Base-by-base conservation (phyloP, 2,797 vertebrate species). In the Babyrousa celebensis region DNA sequence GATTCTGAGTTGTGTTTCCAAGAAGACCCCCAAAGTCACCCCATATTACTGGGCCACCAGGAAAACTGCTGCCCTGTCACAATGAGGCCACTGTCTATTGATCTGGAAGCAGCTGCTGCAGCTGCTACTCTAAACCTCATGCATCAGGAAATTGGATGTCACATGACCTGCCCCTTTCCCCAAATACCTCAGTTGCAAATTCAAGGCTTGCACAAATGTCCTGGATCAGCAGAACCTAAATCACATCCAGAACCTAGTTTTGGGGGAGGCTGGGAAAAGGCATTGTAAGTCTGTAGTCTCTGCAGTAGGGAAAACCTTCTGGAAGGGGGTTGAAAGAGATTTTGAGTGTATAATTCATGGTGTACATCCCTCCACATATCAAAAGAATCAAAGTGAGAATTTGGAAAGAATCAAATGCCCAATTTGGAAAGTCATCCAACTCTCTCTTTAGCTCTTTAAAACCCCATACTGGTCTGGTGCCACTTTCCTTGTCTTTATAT, bases 21-120 rank as follows among this genome's bases (percentile, higher is more conserved):
- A 71, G 65, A 91, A 87, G 67, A 48, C 29, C 52, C 52, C 36
- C n/a, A 84, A 52, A 94, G 74, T 79, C 62, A 94, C 29, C 1
- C 32, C 60, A 32, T 21, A 3, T 32, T n/a, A 32, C 48, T 29
- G 48, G 32, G 72, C 54, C 62, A 85, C 84, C 92, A 72, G 65
- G 79, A 85, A 74, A 27, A 25, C 36, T 23, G 18, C 23, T 40
- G 79, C 23, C 58, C 32, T 21, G 23, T 56, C 15, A 9, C 12
- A 2, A 5, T 63, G 67, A 63, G 4, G 40, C 56, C 6, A 23
- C 21, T 65, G 77, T 82, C 62, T 20, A 4, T 65, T 56, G 78
- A 36, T 29, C n/a, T 63, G 67, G 65, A 75, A 40, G n/a, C n/a
- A 18, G 16, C 32, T 58, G 79, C 32, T 36, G 10, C 23, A 23